Percentiles rank a stretch among this genome's conserved stretches.
Evolutionary conservation across 2,797 vertebrate species (phyloP).

Genomic region (Balearica regulorum): DNA sequence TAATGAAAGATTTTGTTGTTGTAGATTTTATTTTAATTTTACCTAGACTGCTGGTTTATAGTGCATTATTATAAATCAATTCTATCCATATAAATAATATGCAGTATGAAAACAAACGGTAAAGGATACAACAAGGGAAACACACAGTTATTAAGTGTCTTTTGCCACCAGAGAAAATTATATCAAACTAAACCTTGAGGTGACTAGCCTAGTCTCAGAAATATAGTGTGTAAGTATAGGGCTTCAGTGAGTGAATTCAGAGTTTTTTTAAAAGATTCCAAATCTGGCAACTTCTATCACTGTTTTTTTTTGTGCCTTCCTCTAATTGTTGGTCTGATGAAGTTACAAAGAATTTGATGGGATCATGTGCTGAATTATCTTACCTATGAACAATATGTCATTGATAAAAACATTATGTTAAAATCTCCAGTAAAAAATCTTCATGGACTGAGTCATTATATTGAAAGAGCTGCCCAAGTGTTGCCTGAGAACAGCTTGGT

Average conservation of each 20-base stretch:
- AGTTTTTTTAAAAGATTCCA: not conserved
- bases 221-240: not conserved
- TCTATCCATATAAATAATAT: not conserved
- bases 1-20: not conserved
- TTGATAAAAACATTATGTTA: not conserved
- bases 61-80: not conserved
- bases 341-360: not conserved
- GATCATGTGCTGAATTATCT: not conserved
- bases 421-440: not conserved
- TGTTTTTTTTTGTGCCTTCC: not conserved
- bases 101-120: not conserved
- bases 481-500: not conserved
- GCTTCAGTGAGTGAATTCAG: not conserved
- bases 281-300: not conserved
- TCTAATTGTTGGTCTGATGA: not conserved
- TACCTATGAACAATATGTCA: not conserved
- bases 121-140: not conserved
- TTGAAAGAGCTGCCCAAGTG: not conserved
- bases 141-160: not conserved
- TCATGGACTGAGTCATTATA: not conserved
- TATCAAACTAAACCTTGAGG: not conserved
- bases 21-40: not conserved
- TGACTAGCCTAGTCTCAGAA: not conserved
- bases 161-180: not conserved
- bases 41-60: not conserved